These are phyloP conservation scores for Tautogolabrus adspersus DNA, from an alignment of 2,113 vertebrate species.

Conservation along the genomic window DNA sequence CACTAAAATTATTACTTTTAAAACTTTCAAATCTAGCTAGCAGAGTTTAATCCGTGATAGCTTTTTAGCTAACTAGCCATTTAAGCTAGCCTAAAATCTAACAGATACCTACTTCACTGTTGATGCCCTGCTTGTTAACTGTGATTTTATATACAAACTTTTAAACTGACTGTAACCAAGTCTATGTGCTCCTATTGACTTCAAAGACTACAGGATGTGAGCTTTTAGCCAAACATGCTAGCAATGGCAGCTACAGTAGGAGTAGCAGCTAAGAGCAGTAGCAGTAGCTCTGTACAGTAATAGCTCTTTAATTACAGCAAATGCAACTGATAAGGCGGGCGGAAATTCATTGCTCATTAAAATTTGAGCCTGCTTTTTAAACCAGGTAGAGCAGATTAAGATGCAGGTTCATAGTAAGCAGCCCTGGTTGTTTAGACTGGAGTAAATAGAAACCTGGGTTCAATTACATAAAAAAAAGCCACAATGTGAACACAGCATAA, in stretches of 20 bases:
- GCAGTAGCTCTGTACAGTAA: too few species aligned
- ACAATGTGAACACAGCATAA: constrained; percentile 61
- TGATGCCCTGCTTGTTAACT: background rate
- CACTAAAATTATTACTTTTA: too few species aligned
- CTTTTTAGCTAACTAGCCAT: too few species aligned
- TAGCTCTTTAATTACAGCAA: too few species aligned
- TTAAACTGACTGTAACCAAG: background rate
- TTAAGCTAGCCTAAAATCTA: background rate
- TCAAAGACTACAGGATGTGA: background rate
- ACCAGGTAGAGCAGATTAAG: background rate
- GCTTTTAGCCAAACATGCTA: background rate
- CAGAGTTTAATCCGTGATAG: too few species aligned
- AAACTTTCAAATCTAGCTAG: too few species aligned
- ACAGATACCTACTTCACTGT: too few species aligned
- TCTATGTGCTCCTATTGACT: background rate
- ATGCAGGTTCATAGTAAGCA: background rate
- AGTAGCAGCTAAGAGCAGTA: too few species aligned
- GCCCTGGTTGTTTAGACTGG: background rate
- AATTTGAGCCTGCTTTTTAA: background rate
- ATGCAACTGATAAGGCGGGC: too few species aligned
- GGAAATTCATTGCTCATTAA: background rate
- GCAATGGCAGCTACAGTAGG: too few species aligned
- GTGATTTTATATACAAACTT: background rate
- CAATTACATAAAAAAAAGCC: constrained; percentile 11
- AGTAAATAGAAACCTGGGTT: background rate